Evolutionary conservation across 2,797 vertebrate species (phyloP).

Genomic region (Sebastes minor): DNA sequence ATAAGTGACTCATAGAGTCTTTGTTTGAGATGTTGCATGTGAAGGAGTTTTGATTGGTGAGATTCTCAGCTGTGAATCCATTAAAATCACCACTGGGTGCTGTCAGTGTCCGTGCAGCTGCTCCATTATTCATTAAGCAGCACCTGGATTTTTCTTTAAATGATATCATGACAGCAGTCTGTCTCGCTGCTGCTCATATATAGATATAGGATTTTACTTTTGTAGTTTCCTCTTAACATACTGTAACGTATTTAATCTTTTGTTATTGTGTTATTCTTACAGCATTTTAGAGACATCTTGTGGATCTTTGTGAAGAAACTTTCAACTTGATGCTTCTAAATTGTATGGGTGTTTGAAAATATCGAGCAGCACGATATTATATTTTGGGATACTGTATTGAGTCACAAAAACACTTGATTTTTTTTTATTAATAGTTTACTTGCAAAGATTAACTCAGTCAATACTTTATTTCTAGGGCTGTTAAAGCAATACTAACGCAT

Average conservation of each 20-base stretch:
- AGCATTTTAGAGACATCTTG: not conserved
- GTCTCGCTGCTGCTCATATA: not conserved
- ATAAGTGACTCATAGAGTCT: not conserved
- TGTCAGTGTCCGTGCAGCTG: not conserved
- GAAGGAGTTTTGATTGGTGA: not conserved
- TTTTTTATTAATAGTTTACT: too few species aligned
- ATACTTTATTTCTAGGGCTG: too few species aligned
- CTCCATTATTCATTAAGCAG: conserved; percentile 24
- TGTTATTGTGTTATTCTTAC: not conserved
- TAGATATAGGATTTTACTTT: not conserved
- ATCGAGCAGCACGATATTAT: too few species aligned
- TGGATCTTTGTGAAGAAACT: not conserved
- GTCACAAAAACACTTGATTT: not conserved
- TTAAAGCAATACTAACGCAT: too few species aligned
- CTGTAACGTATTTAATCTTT: not conserved
- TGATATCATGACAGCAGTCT: not conserved
- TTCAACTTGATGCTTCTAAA: not conserved
- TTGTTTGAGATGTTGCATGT: not conserved
- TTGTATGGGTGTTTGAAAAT: not conserved
- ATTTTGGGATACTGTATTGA: not conserved
- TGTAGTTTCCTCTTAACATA: not conserved
- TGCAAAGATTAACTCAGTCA: too few species aligned
- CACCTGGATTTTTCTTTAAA: conserved; percentile 12
- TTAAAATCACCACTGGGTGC: conserved; percentile 1
- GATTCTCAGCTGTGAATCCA: not conserved